Evolutionary conservation across 2,888 invertebrate genomes (phyloP), one percentile per base, ranked within the genome.

Genomic region (Sacculina carcini): DNA sequence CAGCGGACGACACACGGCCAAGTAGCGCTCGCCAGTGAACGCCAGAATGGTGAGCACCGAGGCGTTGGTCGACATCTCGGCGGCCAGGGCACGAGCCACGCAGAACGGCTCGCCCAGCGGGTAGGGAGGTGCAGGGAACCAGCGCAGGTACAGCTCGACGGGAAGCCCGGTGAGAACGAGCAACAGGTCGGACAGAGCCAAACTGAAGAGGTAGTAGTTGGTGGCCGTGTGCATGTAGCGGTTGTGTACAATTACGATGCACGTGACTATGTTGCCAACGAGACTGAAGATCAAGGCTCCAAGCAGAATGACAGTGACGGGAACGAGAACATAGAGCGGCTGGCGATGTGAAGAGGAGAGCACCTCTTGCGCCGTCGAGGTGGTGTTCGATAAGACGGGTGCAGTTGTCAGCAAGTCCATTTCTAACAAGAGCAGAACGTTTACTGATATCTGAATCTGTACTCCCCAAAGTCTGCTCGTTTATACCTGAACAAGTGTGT

Each of bases 1-100:
- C 60, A 87, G 81, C 0, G 87, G 87, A 61, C 81, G 77, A 61
- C 83, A 84, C 59, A 85, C 84, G 51, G 84, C 84, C 34, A 84
- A 76, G 63, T 84, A 89, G 55, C 87, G 70, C 63, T 86, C 86
- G 36, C 80, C 73, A 0, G 85, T 86, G 64, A 86, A 87, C 2
- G 84, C 83, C 0, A 84, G 83, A 60, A 87, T 87, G 12, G 69
- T 70, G 32, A 71, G 59, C 2, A 87, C 84, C 0, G 85, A 85
- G 1, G 83, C 82, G 59, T 73, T 71, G 2, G 71, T 69, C 19
- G 73, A 71, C n/a, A 81, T 81, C 65, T 87, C 87, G 0, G 85
- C 80, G 0, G 81, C 76, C 48, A 85, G 72, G 7, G 79, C 79
- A 34, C 82, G 72, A 12, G 78, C 65, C 12, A 81, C 71, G 65